Evolutionary conservation across 37 sponge, comb jelly and placozoan genomes (phyloP), one percentile per base, ranked within the genome.

Genomic region (Oscarella lobularis): DNA sequence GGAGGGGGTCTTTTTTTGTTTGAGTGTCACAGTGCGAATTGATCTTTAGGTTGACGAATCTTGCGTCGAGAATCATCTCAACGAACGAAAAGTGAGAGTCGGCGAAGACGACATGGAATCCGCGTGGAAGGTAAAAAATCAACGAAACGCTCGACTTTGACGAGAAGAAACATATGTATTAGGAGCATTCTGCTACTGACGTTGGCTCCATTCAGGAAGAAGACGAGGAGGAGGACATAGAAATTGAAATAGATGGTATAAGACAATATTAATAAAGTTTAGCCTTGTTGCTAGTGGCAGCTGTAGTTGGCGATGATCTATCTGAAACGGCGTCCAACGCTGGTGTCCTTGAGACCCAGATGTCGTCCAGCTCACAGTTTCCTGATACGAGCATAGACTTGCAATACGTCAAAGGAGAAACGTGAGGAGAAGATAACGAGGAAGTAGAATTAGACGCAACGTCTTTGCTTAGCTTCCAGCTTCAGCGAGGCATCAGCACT

Each of bases 41-140:
- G 6, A 65, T 35, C 37, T 84, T 20, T 41, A 93, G 91, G 74
- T 94, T 20, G 95, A 94, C 40, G 92, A 90, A 2, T 38, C 74
- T 6, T 83, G 92, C 40, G 75, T 90, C 27, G 69, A 73, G 31
- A 82, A 81, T 35, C 95, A 94, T 66, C 74, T 74, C 3, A 78
- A 91, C 37, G 95, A 94, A 73, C 77, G 95, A 55, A 32, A 67
- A 37, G 72, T 81, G 33, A 91, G 39, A 67, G 67, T 3, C 55
- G 27, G 39, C 34, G 85, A n/a, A n/a, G n/a, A n/a, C n/a, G n/a
- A n/a, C n/a, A n/a, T n/a, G n/a, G n/a, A n/a, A n/a, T n/a, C n/a
- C n/a, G n/a, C n/a, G n/a, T n/a, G n/a, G n/a, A n/a, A n/a, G n/a
- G n/a, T n/a, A n/a, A n/a, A n/a, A n/a, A n/a, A n/a, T n/a, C n/a